These are phyloP conservation scores for Corythoichthys haematopterus DNA, from an alignment of 2,113 vertebrate species.

Conservation along the genomic window DNA sequence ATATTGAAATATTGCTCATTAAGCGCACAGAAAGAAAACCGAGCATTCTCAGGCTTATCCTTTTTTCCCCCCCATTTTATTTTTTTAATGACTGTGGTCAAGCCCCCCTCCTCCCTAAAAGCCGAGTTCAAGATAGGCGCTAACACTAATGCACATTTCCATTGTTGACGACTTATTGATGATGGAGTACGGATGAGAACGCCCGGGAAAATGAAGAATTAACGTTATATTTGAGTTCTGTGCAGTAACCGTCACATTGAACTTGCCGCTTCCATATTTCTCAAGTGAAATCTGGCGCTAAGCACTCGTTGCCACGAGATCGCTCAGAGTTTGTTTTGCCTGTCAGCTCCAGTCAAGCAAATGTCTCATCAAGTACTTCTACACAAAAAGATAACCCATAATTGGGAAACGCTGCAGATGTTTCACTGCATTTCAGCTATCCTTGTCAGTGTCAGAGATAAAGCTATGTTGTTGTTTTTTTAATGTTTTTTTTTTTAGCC, in stretches of 20 bases:
- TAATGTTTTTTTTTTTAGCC: not conserved
- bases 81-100: too few relatives aligned
- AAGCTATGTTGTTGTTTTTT: not conserved
- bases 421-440: conserved; percentile 23
- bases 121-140: too few relatives aligned
- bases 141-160: too few relatives aligned
- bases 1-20: too few relatives aligned
- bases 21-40: too few relatives aligned
- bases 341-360: conserved; percentile 35
- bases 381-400: not conserved
- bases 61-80: too few relatives aligned
- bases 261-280: not conserved
- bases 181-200: not conserved
- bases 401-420: conserved; percentile 3
- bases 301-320: conserved; percentile 11
- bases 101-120: too few relatives aligned
- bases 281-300: not conserved
- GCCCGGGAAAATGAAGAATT: not conserved
- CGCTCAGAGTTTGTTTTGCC: conserved; percentile 27
- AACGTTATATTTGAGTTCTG: not conserved
- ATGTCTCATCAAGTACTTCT: not conserved
- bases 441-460: conserved; percentile 10
- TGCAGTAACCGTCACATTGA: not conserved
- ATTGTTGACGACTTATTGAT: not conserved
- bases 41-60: too few relatives aligned